Percentiles rank a stretch among this genome's conserved stretches.
Conservation (phyloP, 1,140 invertebrate species). For the Panulirus ornatus region DNA sequence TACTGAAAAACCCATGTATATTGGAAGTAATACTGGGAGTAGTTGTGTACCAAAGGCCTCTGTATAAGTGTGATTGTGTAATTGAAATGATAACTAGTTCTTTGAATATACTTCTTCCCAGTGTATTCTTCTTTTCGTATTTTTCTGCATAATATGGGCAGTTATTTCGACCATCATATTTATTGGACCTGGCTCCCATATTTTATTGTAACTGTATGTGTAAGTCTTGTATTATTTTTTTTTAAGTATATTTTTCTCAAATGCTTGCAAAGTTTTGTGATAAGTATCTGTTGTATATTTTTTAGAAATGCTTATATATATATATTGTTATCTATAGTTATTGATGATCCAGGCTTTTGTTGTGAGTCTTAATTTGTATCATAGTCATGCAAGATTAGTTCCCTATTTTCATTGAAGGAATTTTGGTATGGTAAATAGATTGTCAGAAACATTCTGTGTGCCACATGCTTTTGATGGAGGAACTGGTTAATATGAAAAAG, state of each 20-base stretch:
- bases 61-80: not conserved
- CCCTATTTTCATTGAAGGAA: too few species aligned
- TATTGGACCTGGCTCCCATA: not conserved
- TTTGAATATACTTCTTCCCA: not conserved
- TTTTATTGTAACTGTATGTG: constrained; percentile 5
- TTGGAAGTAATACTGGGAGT: not conserved
- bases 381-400: not conserved
- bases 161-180: not conserved
- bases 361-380: not conserved
- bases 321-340: not conserved
- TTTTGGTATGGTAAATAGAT: too few species aligned
- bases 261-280: constrained; percentile 46
- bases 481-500: too few species aligned
- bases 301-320: constrained; percentile 35
- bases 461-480: too few species aligned
- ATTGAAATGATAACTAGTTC: not conserved
- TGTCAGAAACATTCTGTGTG: too few species aligned
- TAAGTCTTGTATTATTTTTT: constrained; percentile 37
- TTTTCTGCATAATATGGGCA: not conserved
- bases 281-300: constrained; percentile 45
- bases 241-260: constrained; percentile 8
- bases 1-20: not conserved
- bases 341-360: not conserved
- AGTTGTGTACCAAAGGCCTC: not conserved
- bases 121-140: too few species aligned